Conservation (phyloP, 2,888 invertebrate species). For the Drosophila niveifrons region DNA sequence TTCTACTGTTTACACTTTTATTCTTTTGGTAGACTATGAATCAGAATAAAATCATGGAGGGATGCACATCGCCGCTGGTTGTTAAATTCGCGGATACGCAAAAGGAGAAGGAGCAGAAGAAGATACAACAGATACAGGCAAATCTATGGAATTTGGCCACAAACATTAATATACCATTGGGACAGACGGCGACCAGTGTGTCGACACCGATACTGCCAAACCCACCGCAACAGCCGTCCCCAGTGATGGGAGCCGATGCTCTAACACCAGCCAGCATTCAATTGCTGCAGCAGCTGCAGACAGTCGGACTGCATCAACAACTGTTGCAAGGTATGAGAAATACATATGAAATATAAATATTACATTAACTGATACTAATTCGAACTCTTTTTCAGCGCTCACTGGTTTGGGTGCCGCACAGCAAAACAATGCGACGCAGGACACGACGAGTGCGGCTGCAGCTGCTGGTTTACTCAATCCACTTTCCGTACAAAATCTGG, state of each 20-base stretch:
- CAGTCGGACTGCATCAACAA: slow-evolving; percentile 88
- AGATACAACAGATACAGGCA: slow-evolving; percentile 96
- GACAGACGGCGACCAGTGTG: slow-evolving; percentile 86
- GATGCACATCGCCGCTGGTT: slow-evolving; percentile 98
- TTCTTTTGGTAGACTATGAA: slow-evolving; percentile 90
- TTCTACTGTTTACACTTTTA: neutral
- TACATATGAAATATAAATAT: neutral
- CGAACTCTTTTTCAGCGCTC: slow-evolving; percentile 47
- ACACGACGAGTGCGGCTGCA: slow-evolving; percentile 79
- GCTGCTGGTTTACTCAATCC: slow-evolving; percentile 88
- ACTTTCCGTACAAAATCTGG: slow-evolving; percentile 96
- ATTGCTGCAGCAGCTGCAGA: slow-evolving; percentile 89
- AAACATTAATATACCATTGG: slow-evolving; percentile 86
- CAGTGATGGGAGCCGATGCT: slow-evolving; percentile 85
- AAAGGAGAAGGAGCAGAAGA: slow-evolving; percentile 99
- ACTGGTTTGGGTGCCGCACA: slow-evolving; percentile 84
- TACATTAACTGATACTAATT: no score
- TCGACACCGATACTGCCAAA: slow-evolving; percentile 86
- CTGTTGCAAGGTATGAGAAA: slow-evolving; percentile 87
- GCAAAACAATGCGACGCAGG: slow-evolving; percentile 79
- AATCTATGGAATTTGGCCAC: slow-evolving; percentile 95
- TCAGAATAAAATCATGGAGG: slow-evolving; percentile 99
- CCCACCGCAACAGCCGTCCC: slow-evolving; percentile 85
- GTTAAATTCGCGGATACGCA: slow-evolving; percentile 99
- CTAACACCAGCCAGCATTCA: slow-evolving; percentile 89